These are phyloP conservation scores for Halichoerus grypus DNA, from an alignment of 2,113 vertebrate genomes.

Conservation along the genomic window DNA sequence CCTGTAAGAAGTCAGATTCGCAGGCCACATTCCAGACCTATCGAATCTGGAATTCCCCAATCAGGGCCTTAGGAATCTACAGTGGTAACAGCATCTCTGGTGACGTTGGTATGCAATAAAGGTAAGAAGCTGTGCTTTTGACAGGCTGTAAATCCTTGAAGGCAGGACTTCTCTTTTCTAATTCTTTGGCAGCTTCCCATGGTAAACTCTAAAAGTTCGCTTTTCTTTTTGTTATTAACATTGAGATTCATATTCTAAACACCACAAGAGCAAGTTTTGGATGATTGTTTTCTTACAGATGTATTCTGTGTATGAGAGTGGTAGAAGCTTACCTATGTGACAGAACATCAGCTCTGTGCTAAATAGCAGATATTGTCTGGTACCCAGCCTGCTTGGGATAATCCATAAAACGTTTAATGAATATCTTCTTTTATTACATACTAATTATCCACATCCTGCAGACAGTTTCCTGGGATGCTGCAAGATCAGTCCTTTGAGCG, in stretches of 20 bases:
- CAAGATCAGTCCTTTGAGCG: constrained; percentile 50
- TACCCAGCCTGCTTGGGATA: neutral
- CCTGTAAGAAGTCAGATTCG: neutral
- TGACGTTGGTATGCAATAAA: neutral
- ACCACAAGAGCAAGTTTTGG: neutral
- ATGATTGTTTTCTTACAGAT: neutral
- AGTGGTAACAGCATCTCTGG: neutral
- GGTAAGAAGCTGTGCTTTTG: neutral
- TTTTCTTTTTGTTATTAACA: neutral
- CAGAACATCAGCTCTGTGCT: neutral
- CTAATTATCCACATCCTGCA: constrained; percentile 24
- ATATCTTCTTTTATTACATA: constrained; percentile 54
- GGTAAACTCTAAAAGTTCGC: neutral
- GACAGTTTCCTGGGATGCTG: constrained; percentile 50
- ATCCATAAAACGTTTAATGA: constrained; percentile 48
- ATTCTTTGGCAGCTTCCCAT: neutral
- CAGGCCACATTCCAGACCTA: neutral
- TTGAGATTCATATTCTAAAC: neutral
- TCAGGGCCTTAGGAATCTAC: neutral
- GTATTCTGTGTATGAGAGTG: neutral
- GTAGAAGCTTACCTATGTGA: neutral
- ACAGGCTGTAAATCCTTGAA: neutral
- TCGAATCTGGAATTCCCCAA: neutral
- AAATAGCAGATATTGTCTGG: neutral
- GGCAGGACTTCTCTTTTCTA: neutral